These are phyloP conservation scores for Metacarcinus magister DNA, from an alignment of 2,888 invertebrate species.

Conservation along the genomic window DNA sequence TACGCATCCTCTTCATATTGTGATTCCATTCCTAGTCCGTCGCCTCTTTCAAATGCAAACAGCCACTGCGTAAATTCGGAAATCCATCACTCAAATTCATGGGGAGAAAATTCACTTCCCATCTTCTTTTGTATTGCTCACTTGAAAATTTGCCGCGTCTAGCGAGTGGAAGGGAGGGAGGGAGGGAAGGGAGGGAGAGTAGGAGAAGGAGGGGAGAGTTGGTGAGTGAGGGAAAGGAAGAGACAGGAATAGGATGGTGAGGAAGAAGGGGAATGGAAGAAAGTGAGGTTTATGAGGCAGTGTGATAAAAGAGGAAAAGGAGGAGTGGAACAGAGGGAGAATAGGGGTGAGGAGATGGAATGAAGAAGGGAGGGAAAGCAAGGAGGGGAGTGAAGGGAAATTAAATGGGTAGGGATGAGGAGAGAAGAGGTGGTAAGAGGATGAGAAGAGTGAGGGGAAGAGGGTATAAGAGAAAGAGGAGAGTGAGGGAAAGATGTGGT, in stretches of 20 bases:
- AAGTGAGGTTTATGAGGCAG: background rate
- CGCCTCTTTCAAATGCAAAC: slow-evolving; percentile 75
- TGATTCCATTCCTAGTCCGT: slow-evolving; percentile 68
- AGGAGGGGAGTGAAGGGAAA: background rate
- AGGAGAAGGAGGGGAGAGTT: background rate
- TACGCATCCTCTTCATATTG: slow-evolving; percentile 60
- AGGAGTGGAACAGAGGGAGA: background rate
- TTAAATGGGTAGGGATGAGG: background rate
- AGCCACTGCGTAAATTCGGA: slow-evolving; percentile 70
- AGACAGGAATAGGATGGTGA: background rate
- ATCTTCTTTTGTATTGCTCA: slow-evolving; percentile 64
- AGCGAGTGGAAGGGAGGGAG: background rate
- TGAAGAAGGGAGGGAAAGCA: background rate
- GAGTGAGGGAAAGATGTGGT: background rate
- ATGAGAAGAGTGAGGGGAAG: background rate
- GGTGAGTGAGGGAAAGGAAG: background rate
- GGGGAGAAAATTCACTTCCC: slow-evolving; percentile 73
- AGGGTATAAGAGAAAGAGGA: background rate
- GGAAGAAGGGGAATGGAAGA: background rate
- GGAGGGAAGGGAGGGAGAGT: background rate
- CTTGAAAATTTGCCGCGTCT: slow-evolving; percentile 67
- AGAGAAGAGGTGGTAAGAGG: background rate
- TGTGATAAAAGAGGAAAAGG: background rate
- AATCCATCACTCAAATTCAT: slow-evolving; percentile 72
- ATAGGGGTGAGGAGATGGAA: background rate